Evolutionary conservation across 2,888 invertebrate species (phyloP).

Genomic region (Calameuta idolon): DNA sequence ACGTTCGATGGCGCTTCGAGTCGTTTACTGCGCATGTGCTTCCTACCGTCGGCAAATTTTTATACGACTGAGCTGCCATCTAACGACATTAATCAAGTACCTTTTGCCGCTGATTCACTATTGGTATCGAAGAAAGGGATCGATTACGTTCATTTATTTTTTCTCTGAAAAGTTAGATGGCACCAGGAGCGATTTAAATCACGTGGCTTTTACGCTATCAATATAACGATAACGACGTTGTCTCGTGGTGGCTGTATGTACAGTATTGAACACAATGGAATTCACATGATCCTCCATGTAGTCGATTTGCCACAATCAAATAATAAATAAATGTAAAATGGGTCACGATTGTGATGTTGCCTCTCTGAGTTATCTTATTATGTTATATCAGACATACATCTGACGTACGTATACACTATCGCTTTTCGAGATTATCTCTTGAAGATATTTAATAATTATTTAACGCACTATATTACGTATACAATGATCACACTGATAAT

Average conservation of each 20-base stretch:
- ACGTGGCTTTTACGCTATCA: neutral
- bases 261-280: neutral
- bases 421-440: neutral
- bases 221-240: neutral
- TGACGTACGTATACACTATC: neutral
- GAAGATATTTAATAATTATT: neutral
- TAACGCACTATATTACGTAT: neutral
- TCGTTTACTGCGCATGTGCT: neutral
- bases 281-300: neutral
- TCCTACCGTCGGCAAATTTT: neutral
- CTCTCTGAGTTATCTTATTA: neutral
- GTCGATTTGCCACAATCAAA: neutral
- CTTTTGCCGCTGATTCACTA: neutral
- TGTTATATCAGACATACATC: neutral
- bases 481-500: neutral
- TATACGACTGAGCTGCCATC: neutral
- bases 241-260: neutral
- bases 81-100: neutral
- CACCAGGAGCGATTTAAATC: neutral
- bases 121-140: neutral
- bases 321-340: neutral
- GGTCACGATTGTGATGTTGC: neutral
- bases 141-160: neutral
- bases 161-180: neutral
- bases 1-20: constrained; percentile 9